Conservation (phyloP, 2,113 vertebrate species). For the Misgurnus anguillicaudatus region DNA sequence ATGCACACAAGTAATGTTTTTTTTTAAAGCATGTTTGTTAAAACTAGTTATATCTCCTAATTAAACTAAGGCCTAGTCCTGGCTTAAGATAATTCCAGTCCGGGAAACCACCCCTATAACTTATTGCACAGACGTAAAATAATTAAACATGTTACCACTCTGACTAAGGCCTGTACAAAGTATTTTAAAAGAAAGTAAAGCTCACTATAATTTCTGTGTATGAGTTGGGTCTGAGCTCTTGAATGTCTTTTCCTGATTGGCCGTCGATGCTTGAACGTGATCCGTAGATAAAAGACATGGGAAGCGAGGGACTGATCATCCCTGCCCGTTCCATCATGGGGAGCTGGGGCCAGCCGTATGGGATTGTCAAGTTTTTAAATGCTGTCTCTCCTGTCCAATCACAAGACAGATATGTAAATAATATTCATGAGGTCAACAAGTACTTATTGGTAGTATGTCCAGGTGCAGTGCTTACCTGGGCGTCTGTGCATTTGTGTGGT, state of each 20-base stretch:
- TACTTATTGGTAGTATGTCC: neutral
- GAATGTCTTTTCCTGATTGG: conserved; percentile 86
- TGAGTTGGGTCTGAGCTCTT: conserved; percentile 79
- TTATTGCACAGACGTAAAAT: too few species aligned
- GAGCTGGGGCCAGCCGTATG: conserved; percentile 90
- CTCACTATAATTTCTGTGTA: conserved; percentile 87
- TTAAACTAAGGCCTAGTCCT: fast-evolving
- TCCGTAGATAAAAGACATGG: conserved; percentile 89
- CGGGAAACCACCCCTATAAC: too few species aligned
- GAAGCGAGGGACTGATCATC: conserved; percentile 79
- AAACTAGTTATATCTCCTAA: too few species aligned
- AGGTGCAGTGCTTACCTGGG: too few species aligned
- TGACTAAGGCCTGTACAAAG: too few species aligned
- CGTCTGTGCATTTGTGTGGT: conserved; percentile 89
- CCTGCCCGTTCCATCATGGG: conserved; percentile 88
- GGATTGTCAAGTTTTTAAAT: conserved; percentile 93
- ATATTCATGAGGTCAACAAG: neutral
- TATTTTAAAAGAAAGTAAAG: conserved; percentile 38
- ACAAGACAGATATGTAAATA: neutral
- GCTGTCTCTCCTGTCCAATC: conserved; percentile 84
- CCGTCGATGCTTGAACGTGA: conserved; percentile 93
- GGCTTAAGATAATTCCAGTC: fast-evolving
- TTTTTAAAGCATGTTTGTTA: too few species aligned
- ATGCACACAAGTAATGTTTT: too few species aligned
- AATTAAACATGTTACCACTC: too few species aligned